Base-by-base conservation (phyloP, 30 jellyfish, hydroid and myxozoan genomes). In the Cassiopea andromeda region DNA sequence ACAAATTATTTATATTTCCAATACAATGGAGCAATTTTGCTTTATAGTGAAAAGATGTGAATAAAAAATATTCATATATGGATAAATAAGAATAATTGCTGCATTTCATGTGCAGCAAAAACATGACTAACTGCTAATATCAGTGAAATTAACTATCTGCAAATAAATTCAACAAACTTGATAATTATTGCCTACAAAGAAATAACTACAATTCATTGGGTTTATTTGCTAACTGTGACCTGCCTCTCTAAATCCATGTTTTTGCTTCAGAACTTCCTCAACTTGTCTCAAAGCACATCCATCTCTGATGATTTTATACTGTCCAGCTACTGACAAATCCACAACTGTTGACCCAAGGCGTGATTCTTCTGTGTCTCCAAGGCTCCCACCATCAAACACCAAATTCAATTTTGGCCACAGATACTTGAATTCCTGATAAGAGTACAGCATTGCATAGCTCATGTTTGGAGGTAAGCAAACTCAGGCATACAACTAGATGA, bases 271-370 rank as follows among this genome's bases (percentile, higher is more conserved):
- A 19, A 89, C 73, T 4, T 66, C 49, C 54, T 88, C 96, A 14
- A 93, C 98, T 8, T 46, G 44, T 1, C 76, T 48, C 2, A 81
- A 69, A 4, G 98, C 95, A 70, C 94, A 84, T 5, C 98, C 98
- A 70, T 93, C 95, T 38, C 98, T 87, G 6, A 93, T 83, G 50
- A 93, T 93, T 57, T 79, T 69, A 83, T 88, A 93, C 73, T 85
- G 82, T 66, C 98, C 98, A 38, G 48, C 46, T 38, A 17, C 66
- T n/a, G 97, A 84, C 15, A 93, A 78, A 57, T 93, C 97, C 8
- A 93, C 93, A 68, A 93, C 97, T 43, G 98, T 93, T 60, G 98
- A 94, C 8, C 98, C 98, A 43, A 77, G 82, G n/a, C 97, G 93
- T 14, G 98, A 94, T 69, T 90, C 93, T 44, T 94, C 98, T 3